Base-by-base conservation (phyloP, 2,888 invertebrate genomes). In the Heliconius sara region DNA sequence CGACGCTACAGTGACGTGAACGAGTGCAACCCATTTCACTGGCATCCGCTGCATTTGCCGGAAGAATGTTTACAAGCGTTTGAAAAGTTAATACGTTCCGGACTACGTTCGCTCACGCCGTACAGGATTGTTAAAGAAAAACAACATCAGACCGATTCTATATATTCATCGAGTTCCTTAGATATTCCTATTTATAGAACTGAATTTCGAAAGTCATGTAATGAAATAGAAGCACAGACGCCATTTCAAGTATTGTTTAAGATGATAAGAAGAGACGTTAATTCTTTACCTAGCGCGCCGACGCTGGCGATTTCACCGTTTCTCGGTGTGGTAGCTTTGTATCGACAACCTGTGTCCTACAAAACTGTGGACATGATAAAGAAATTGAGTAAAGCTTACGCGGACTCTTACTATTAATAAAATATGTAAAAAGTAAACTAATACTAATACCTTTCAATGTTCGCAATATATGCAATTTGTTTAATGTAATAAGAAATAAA, bases 11-110 rank as follows among this genome's bases (percentile, higher is more conserved):
- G 88, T 79, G 85, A 93, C 66, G 84, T 89, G 10, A 85, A 91
- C 75, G 92, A 93, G 85, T 94, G 94, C 80, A 90, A 94, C 81
- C 94, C 94, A 1, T 86, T 92, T 65, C 89, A 93, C 83, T 94
- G 92, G 91, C 91, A 94, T 80, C 95, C 94, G 0, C 84, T 95
- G 16, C 94, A 93, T 85, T 83, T 94, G 71, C 94, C 94, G 0
- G 89, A 90, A 52, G 83, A 91, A 70, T 94, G 94, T 82, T 86
- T 88, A 2, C 83, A 89, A 75, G 88, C 92, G 84, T 94, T 89
- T 75, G 90, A 90, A 79, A 85, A 89, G 72, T 80, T 91, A 72
- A 91, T 94, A 72, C 85, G 90, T 25, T 84, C 88, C 0, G 87
- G 86, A 77, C 75, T 92, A 71, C 85, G 86, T 3, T 79, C 81